Percentiles rank a stretch among this genome's conserved stretches.
Conservation (phyloP, 2,113 vertebrate genomes). For the Aramus guarauna region DNA sequence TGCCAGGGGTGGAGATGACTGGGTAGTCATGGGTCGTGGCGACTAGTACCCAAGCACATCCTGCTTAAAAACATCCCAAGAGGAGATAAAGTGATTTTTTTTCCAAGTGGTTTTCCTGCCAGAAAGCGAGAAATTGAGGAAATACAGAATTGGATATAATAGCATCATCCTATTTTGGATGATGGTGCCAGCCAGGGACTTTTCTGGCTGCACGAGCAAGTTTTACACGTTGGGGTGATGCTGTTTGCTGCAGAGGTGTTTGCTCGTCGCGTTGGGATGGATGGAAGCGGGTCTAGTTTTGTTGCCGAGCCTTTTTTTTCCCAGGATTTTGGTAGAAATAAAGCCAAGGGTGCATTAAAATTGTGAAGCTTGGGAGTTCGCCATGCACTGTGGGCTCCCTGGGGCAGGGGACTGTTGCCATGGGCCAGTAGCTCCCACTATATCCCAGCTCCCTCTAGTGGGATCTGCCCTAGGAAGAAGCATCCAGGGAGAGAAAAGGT, state of each 20-base stretch:
- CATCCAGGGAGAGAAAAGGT: background rate
- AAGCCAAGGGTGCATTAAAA: background rate
- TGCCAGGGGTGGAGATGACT: background rate
- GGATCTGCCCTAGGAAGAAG: background rate
- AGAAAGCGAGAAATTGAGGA: background rate
- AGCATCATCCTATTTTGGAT: background rate
- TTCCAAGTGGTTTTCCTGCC: background rate
- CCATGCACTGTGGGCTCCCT: accelerated
- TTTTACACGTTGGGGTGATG: background rate
- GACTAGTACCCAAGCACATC: background rate
- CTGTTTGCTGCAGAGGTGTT: background rate
- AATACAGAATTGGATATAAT: background rate
- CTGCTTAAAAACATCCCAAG: background rate
- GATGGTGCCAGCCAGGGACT: background rate
- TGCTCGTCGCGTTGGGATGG: accelerated
- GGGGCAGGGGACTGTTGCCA: background rate
- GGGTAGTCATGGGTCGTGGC: background rate
- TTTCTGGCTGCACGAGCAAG: accelerated
- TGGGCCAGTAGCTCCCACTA: background rate
- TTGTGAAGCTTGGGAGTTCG: background rate
- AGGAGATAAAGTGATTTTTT: background rate
- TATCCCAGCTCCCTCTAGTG: conserved; percentile 59
- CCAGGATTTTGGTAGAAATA: background rate
- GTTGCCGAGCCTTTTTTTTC: background rate
- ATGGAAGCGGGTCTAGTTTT: background rate